Conservation (phyloP, 2,797 vertebrate species). For the Eulemur rubriventer region DNA sequence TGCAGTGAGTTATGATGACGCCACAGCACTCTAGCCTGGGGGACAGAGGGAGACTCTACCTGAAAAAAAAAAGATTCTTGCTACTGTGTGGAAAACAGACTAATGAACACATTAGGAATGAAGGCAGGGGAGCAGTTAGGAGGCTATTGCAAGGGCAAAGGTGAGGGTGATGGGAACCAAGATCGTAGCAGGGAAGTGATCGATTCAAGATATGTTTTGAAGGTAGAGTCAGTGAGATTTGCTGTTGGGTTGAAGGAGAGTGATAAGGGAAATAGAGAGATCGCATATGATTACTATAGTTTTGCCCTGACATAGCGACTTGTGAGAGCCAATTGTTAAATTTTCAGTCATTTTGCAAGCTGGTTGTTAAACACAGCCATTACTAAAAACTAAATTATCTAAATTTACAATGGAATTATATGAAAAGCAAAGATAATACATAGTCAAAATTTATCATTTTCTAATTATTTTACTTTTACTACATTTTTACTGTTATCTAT, state of each 20-base stretch:
- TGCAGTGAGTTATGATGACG: background rate
- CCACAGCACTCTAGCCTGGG: background rate
- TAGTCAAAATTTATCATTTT: background rate
- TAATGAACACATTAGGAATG: background rate
- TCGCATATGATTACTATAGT: background rate
- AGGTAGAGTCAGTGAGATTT: background rate
- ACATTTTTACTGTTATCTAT: background rate
- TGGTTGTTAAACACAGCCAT: background rate
- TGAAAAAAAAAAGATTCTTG: too few relatives aligned
- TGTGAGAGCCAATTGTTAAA: background rate
- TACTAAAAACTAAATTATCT: background rate
- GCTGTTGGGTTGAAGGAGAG: background rate
- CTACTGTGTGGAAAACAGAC: background rate
- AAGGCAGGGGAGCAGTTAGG: background rate
- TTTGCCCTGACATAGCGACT: background rate
- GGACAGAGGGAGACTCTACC: background rate
- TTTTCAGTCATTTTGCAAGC: background rate
- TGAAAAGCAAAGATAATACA: background rate
- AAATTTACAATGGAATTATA: background rate
- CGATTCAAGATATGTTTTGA: background rate
- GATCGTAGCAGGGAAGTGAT: background rate
- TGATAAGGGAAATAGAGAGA: background rate
- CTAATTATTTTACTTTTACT: background rate
- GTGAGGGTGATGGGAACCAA: background rate
- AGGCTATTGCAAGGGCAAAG: background rate